These are phyloP conservation scores for Eurosta solidaginis DNA, from an alignment of 1,140 invertebrate genomes.

Conservation along the genomic window DNA sequence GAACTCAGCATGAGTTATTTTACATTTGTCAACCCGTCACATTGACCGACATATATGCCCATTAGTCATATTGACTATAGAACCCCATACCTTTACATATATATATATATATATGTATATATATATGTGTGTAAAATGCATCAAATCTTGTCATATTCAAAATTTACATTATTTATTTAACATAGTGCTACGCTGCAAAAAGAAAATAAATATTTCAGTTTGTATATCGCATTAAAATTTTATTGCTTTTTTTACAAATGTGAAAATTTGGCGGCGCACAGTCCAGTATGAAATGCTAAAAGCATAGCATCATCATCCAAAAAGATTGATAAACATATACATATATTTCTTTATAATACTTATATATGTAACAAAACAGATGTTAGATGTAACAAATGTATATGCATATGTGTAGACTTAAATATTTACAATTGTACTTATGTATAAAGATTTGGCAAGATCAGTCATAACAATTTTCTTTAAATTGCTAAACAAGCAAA, in stretches of 20 bases:
- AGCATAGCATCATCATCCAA: neutral
- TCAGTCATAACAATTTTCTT: neutral
- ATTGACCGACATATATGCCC: too few relatives aligned
- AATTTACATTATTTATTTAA: neutral
- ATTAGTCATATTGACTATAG: too few relatives aligned
- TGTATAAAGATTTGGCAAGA: neutral
- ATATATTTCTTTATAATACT: too few relatives aligned
- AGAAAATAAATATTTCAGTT: conserved; percentile 23
- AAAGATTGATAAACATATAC: neutral
- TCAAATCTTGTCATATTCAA: neutral
- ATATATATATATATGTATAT: too few relatives aligned
- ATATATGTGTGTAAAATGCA: neutral
- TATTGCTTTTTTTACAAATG: neutral
- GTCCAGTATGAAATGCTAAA: neutral
- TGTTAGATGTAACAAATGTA: neutral
- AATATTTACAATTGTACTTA: too few relatives aligned
- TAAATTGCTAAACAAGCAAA: conserved; percentile 6
- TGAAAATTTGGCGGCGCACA: neutral
- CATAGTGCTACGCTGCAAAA: neutral
- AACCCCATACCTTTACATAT: too few relatives aligned
- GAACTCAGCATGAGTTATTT: too few relatives aligned
- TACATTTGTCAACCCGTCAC: too few relatives aligned
- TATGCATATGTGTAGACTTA: too few relatives aligned
- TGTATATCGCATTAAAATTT: neutral
- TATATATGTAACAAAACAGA: neutral